Base-by-base conservation (phyloP, 2,113 vertebrate species). In the Sylvietta virens region DNA sequence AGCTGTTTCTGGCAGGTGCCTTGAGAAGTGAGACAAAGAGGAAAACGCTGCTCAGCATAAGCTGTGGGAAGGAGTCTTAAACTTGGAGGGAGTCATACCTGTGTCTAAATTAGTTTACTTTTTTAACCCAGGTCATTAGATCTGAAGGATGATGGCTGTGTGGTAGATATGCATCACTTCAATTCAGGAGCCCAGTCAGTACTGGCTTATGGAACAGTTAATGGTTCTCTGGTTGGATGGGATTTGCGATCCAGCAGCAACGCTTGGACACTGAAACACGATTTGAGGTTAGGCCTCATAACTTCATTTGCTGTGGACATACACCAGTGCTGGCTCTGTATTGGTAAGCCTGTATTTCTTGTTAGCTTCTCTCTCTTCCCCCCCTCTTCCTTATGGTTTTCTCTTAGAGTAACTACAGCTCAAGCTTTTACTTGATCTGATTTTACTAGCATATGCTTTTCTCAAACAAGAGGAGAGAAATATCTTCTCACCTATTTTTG, bases 271-370 rank as follows among this genome's bases (percentile, higher is more conserved):
- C 96, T 99, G 9, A 99, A 98, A 40, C 99, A 99, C 10, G 99
- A 99, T 89, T 97, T 99, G 61, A 98, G 99, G 35, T 98, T 99
- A 1, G 99, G 99, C 24, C 99, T 99, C 95, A 99, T 99, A 97
- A 99, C 99, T 7, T 99, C 99, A 30, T 99, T 99, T 95, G 99
- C 98, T 53, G 99, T 99, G 90, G 99, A 99, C 95, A 98, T 99
- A 97, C 99, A 99, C 97, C 99, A 99, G 15, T 99, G 99, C 97
- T 99, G 99, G 99, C 98, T 99, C 40, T 99, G 99, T 96, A 98
- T 99, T 8, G 99, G 99, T 99, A 95, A 97, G 98, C 21, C 10
- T 53, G 2, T 51, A 54, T 30, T 67, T 58, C 53, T 44, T 90
- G 24, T 53, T 45, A 40, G 39, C 51, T 84, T 91, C 19, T 62